phyloP scores from a whole-genome alignment of 2,888 invertebrate species.

The Dolichopus griseipennis region DNA sequence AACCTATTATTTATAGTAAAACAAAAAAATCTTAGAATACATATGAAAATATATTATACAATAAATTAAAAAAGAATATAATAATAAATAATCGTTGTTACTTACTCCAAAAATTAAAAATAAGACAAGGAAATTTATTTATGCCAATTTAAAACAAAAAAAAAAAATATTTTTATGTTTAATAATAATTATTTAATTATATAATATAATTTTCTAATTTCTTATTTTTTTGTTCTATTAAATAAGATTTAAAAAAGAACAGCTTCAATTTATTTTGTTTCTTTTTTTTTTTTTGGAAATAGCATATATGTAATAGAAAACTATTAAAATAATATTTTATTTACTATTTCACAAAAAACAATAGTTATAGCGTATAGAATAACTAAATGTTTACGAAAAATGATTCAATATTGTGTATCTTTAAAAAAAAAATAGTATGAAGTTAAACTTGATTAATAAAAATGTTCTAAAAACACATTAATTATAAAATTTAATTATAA shows the following conservation, averaged over 20 bases:
- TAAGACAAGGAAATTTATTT: neutral
- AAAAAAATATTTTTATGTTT: neutral
- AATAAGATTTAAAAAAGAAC: neutral
- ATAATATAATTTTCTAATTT: neutral
- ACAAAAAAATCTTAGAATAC: neutral
- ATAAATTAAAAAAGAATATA: neutral
- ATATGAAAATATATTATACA: neutral
- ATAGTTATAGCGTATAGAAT: too few relatives aligned
- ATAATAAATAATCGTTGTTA: constrained; percentile 1
- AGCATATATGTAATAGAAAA: too few relatives aligned
- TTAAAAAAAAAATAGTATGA: too few relatives aligned
- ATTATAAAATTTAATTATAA: too few relatives aligned
- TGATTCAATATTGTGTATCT: too few relatives aligned
- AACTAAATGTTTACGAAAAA: too few relatives aligned
- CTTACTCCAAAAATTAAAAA: constrained; percentile 5
- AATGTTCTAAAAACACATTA: too few relatives aligned
- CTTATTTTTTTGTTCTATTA: neutral
- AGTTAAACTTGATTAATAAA: too few relatives aligned
- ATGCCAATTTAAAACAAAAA: neutral
- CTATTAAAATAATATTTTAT: too few relatives aligned
- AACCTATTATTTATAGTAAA: neutral
- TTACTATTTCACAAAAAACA: too few relatives aligned
- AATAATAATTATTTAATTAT: neutral
- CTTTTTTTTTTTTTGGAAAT: too few relatives aligned
- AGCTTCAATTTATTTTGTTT: too few relatives aligned